Base-by-base conservation (phyloP, 1,140 invertebrate species). In the Trichoplusia ni region DNA sequence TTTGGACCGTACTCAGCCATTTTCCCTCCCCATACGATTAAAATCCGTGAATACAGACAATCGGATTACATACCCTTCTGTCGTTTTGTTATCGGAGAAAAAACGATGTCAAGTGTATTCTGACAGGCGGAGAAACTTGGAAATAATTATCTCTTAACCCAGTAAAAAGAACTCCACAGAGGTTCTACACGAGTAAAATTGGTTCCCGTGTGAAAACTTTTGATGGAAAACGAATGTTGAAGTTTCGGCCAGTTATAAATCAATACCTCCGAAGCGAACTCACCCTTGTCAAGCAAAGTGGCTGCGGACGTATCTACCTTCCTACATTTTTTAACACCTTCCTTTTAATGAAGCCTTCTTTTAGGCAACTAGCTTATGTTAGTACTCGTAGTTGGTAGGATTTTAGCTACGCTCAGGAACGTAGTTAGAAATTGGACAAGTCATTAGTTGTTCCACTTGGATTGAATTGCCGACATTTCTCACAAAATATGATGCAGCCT, bases 171-270 rank as follows among this genome's bases (percentile, higher is more conserved):
- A 46, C 21, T 59, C 23, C 19, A 53, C 16, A 31, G 31, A 51
- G 21, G 4, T n/a, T 33, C 18, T 47, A 53, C 29, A 59, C 35
- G 31, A 65, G 35, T 29, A 29, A 56, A 63, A 68, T 53, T 44
- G 66, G 38, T 14, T 63, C 33, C 33, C 25, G 27, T 54, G 27
- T 37, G 42, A 59, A 51, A 63, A 68, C 35, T 68, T 67, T 63
- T 63, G 51, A 63, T 68, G 60, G 51, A 64, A 63, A 61, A 51
- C 53, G 37, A 64, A 58, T 53, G 42, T 27, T 19, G 19, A 59
- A 59, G 31, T 60, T 66, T 42, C 1, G 16, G 27, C 25, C 16
- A 29, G 25, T 58, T 58, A 29, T 29, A 54, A 58, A 58, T 42
- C 38, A 58, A 42, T 58, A 42, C 21, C 8, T 42, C 13, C 14